Evolutionary conservation across 2,797 vertebrate species (phyloP).

Genomic region (Acrocephalus scirpaceus): DNA sequence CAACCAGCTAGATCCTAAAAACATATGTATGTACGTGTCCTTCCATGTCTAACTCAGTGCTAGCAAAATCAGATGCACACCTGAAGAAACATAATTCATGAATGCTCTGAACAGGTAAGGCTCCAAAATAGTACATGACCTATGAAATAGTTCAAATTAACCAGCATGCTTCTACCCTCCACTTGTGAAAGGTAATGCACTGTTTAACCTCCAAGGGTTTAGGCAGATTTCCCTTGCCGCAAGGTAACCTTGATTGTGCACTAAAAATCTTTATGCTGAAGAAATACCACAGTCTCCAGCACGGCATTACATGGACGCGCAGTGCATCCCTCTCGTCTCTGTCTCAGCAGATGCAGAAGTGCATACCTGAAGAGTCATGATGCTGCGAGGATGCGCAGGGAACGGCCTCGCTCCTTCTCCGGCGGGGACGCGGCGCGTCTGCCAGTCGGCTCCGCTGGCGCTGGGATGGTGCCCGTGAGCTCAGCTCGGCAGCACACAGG

Average conservation of each 20-base stretch:
- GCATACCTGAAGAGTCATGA: constrained; percentile 63
- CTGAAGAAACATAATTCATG: background rate
- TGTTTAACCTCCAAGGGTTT: background rate
- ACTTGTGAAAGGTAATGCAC: background rate
- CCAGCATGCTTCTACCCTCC: background rate
- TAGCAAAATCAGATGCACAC: background rate
- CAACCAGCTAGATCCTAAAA: background rate
- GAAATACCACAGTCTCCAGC: background rate
- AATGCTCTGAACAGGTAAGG: background rate
- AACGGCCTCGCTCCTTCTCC: background rate
- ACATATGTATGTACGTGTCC: accelerated
- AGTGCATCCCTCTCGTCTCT: accelerated
- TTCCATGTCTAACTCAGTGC: background rate
- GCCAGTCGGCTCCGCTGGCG: background rate
- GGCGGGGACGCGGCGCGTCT: accelerated
- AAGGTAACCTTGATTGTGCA: background rate
- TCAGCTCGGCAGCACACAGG: background rate
- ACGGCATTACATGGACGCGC: accelerated
- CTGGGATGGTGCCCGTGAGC: background rate
- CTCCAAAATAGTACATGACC: background rate
- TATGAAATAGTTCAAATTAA: background rate
- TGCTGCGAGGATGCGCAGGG: background rate
- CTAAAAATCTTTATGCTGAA: background rate
- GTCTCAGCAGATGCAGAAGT: accelerated
- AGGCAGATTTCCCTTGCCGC: background rate